Base-by-base conservation (phyloP, 2,888 invertebrate species). In the Troides helena region DNA sequence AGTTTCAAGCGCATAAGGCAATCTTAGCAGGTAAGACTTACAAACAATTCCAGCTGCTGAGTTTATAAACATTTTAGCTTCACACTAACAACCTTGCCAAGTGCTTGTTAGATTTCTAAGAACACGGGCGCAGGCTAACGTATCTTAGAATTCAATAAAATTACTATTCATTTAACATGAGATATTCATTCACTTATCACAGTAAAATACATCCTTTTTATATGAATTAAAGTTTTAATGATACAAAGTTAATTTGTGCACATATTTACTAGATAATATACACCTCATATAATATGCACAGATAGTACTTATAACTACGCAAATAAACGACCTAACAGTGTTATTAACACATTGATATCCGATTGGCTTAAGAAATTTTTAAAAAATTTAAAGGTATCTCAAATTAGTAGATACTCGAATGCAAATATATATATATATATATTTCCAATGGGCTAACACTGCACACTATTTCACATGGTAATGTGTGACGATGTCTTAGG, bases 1-100 rank as follows among this genome's bases (percentile, higher is more conserved):
- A 97, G 88, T 97, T 97, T 88, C 97, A 98, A 90, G 99, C 98
- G 82, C 99, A 99, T 92, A 99, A 99, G 95, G 98, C 99, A 78
- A 98, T 99, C 85, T 94, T 99, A 90, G 98, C 98, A 89, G 97
- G 96, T 96, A 88, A 89, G 82, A 4, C 81, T 67, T 68, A 14
- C 23, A 58, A n/a, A 53, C 18, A 53, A n/a, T 53, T 53, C 18
- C 5, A 53, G 18, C n/a, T 53, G 14, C 14, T 53, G n/a, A 53
- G 5, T 53, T n/a, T 53, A 18, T 53, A 18, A 53, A 53, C 53
- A 53, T 18, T 53, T 53, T 53, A n/a, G 53, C 53, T 6, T 4
- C 53, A 8, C 6, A 12, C 2, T 53, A 6, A n/a, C 53, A 18
- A 53, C n/a, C 8, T 53, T 7, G 18, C n/a, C n/a, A n/a, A 53